Percentiles rank a stretch among this genome's conserved stretches.
Evolutionary conservation across 2,113 vertebrate species (phyloP).

Genomic region (Salvelinus fontinalis): DNA sequence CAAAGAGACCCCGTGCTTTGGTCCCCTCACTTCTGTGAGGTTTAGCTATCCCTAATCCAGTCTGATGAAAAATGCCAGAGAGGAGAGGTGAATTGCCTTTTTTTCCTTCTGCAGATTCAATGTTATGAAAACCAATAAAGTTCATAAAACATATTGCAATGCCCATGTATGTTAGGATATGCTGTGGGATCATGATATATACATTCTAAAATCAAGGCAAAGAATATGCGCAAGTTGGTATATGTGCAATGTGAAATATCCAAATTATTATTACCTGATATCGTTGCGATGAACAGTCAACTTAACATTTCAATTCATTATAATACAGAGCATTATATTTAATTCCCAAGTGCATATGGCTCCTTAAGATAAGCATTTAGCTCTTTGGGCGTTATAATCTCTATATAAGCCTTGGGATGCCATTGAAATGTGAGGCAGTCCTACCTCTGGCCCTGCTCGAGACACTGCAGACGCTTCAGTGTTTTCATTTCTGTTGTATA

Average conservation of each 20-base stretch:
- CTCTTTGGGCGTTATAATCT: not conserved
- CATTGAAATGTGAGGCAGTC: not conserved
- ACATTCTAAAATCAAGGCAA: slow-evolving; percentile 48
- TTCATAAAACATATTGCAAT: not conserved
- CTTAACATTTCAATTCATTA: not conserved
- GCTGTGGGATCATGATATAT: slow-evolving; percentile 26
- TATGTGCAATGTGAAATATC: not conserved
- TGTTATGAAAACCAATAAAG: not conserved
- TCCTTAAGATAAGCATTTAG: not conserved
- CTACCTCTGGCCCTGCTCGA: slow-evolving; percentile 36
- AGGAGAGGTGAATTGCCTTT: not conserved
- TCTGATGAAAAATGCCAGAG: slow-evolving; percentile 31
- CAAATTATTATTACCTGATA: not conserved
- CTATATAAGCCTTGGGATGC: not conserved
- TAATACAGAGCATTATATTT: not conserved
- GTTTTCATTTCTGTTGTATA: slow-evolving; percentile 60
- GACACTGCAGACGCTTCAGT: slow-evolving; percentile 13
- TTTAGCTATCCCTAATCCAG: not conserved
- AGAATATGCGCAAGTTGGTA: slow-evolving; percentile 24
- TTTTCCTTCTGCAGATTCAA: not conserved
- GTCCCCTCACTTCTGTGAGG: not conserved
- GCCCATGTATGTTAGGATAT: slow-evolving; percentile 12
- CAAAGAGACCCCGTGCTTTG: slow-evolving; percentile 23
- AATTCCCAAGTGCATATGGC: not conserved
- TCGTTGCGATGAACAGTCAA: not conserved